Evolutionary conservation across 2,797 vertebrate genomes (phyloP).

Genomic region (Steatocranus sp.): DNA sequence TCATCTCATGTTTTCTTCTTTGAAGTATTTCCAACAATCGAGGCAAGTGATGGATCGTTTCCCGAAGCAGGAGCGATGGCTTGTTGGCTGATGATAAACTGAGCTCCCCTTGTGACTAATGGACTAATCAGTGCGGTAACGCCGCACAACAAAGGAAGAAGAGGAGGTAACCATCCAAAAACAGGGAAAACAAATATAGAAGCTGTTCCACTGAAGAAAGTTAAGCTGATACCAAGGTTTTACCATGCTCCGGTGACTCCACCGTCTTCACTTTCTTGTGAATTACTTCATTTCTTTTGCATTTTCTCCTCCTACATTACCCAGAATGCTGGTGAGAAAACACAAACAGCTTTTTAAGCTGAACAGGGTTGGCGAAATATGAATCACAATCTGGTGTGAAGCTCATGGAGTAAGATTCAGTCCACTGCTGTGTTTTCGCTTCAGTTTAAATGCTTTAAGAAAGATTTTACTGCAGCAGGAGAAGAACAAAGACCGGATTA

Average conservation of each 20-base stretch:
- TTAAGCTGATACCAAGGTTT: not conserved
- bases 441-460: not conserved
- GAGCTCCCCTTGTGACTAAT: constrained; percentile 48
- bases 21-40: not conserved
- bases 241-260: not conserved
- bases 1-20: constrained; percentile 14
- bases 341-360: not conserved
- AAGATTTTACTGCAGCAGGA: not conserved
- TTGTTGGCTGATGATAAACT: constrained; percentile 41
- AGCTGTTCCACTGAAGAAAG: not conserved
- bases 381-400: not conserved
- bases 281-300: not conserved
- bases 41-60: constrained; percentile 35
- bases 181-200: not conserved
- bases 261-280: not conserved
- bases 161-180: not conserved
- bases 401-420: not conserved
- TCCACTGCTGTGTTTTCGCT: not conserved
- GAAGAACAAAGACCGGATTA: not conserved
- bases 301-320: not conserved
- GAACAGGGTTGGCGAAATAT: not conserved
- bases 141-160: not conserved
- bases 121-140: constrained; percentile 22
- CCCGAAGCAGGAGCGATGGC: constrained; percentile 9
- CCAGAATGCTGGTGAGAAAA: not conserved